Conservation (phyloP, 2,888 invertebrate species). For the Spilarctia lutea region DNA sequence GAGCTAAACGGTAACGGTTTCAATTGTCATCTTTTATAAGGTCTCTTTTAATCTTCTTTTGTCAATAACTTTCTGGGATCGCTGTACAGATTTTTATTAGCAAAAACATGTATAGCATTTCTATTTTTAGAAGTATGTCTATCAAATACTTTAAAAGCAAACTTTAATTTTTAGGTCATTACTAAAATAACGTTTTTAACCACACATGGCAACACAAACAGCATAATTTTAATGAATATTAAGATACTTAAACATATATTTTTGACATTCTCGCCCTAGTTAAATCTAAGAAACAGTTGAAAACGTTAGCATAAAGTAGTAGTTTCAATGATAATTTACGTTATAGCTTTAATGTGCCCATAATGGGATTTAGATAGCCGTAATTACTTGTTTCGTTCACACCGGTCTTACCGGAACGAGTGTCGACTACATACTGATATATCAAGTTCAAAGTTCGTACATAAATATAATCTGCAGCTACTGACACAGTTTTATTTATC, state of each 20-base stretch:
- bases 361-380: neutral
- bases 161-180: too few species aligned
- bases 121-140: too few species aligned
- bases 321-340: neutral
- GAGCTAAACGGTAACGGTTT: too few species aligned
- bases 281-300: neutral
- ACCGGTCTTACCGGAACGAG: conserved; percentile 1
- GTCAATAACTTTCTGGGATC: too few species aligned
- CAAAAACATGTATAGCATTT: too few species aligned
- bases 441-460: neutral
- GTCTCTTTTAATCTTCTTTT: too few species aligned
- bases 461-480: neutral
- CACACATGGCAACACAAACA: neutral
- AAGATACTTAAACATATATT: neutral
- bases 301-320: neutral
- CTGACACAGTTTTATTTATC: conserved; percentile 10
- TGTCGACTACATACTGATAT: neutral
- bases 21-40: too few species aligned
- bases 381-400: neutral
- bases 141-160: too few species aligned
- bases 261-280: neutral
- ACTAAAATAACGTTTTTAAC: too few species aligned
- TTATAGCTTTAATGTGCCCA: neutral
- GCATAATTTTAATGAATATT: neutral
- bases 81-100: too few species aligned